Evolutionary conservation across 2,888 invertebrate species (phyloP).

Genomic region (Xestoiulus laeticollis): DNA sequence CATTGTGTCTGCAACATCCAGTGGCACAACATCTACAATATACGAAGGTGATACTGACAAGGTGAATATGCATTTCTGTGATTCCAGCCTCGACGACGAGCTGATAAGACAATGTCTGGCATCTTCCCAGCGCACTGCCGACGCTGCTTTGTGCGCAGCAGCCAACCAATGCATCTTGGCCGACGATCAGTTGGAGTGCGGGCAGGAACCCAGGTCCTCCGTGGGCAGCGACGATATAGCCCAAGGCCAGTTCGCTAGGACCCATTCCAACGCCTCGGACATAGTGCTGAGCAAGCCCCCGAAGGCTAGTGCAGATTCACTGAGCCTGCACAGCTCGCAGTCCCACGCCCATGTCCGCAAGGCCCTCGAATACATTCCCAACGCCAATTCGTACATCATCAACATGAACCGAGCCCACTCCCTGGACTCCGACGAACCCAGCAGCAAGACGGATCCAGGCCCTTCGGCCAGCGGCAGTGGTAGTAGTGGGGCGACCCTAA

Average conservation of each 20-base stretch:
- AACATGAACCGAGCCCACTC: constrained; percentile 55
- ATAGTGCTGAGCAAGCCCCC: not conserved
- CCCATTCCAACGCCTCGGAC: not conserved
- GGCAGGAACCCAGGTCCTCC: not conserved
- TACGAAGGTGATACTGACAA: too few species aligned
- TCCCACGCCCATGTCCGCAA: not conserved
- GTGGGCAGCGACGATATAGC: constrained; percentile 16
- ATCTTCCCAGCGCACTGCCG: not conserved
- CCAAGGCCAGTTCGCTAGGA: not conserved
- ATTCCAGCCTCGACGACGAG: constrained; percentile 52
- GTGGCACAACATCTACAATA: not conserved
- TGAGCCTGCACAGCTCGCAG: constrained; percentile 42
- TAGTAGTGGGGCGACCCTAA: not conserved
- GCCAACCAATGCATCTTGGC: not conserved
- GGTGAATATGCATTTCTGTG: not conserved
- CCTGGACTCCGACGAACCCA: constrained; percentile 52
- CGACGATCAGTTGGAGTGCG: not conserved
- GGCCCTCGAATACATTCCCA: constrained; percentile 52
- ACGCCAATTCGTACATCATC: constrained; percentile 53
- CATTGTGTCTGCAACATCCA: too few species aligned
- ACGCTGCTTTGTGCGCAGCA: not conserved
- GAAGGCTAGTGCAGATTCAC: not conserved
- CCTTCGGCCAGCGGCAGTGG: not conserved
- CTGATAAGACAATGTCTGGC: constrained; percentile 49
- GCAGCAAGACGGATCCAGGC: not conserved